phyloP scores from a whole-genome alignment of 1,140 invertebrate species.

The Bombus ignitus region DNA sequence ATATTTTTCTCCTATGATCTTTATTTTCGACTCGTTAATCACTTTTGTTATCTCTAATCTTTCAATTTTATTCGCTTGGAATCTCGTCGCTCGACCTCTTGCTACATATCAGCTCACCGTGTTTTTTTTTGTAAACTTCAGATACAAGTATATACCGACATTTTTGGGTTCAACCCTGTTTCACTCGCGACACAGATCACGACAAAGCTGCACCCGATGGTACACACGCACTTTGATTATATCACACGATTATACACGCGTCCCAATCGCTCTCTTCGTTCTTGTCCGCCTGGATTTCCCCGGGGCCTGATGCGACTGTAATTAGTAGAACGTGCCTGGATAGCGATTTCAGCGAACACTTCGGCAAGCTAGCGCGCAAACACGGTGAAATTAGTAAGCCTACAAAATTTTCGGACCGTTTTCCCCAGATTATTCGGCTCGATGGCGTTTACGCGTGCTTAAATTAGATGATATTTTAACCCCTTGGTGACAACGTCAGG shows the following conservation, averaged over 20 bases:
- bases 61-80: neutral
- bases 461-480: neutral
- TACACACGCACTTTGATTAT: conserved; percentile 59
- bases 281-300: conserved; percentile 56
- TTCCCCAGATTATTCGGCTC: neutral
- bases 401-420: conserved; percentile 34
- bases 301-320: conserved; percentile 46
- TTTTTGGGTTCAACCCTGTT: neutral
- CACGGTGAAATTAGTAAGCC: conserved; percentile 11
- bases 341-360: conserved; percentile 54
- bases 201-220: conserved; percentile 8
- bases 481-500: neutral
- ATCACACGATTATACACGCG: conserved; percentile 34
- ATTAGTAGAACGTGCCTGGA: conserved; percentile 48
- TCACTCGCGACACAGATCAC: neutral
- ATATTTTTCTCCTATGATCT: neutral
- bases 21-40: neutral
- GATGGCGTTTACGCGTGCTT: neutral
- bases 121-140: neutral
- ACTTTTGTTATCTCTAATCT: neutral
- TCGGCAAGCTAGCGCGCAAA: neutral
- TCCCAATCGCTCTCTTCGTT: conserved; percentile 28
- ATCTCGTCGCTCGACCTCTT: too few relatives aligned
- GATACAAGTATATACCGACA: neutral
- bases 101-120: neutral